These are phyloP conservation scores for Standfussiana lucernea DNA, from an alignment of 2,888 invertebrate genomes.

Conservation along the genomic window DNA sequence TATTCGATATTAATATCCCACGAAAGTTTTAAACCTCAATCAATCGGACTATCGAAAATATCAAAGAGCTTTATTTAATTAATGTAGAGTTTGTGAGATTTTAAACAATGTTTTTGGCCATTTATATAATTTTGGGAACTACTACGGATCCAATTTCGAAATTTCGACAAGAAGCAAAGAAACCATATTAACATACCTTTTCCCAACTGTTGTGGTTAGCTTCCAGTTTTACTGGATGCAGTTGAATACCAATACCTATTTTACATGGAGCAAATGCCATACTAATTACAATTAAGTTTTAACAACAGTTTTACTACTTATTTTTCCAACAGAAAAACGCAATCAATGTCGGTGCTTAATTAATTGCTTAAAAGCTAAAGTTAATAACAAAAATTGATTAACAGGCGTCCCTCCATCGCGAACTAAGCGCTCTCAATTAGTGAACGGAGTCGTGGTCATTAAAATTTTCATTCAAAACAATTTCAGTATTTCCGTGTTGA, in stretches of 20 bases:
- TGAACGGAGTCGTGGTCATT: slow-evolving; percentile 81
- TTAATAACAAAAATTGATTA: slow-evolving; percentile 81
- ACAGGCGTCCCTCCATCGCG: slow-evolving; percentile 70
- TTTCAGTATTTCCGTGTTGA: slow-evolving; percentile 83
- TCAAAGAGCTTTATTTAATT: slow-evolving; percentile 5
- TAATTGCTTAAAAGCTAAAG: slow-evolving; percentile 69
- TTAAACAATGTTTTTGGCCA: neutral
- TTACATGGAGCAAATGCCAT: neutral
- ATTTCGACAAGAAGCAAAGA: neutral
- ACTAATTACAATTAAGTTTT: neutral
- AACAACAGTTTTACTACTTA: neutral
- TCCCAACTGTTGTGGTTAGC: neutral
- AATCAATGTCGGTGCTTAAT: slow-evolving; percentile 5
- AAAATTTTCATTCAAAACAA: slow-evolving; percentile 89
- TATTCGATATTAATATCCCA: slow-evolving; percentile 43
- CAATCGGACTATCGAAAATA: slow-evolving; percentile 27
- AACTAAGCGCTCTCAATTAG: slow-evolving; percentile 85
- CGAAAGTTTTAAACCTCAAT: slow-evolving; percentile 34
- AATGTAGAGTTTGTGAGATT: neutral
- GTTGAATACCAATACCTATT: neutral
- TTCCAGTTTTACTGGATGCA: neutral
- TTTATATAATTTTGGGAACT: neutral
- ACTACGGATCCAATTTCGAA: neutral
- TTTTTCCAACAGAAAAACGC: neutral
- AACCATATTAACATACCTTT: neutral